Evolutionary conservation across 2,797 vertebrate species (phyloP), one percentile per base, ranked within the genome.

Genomic region (Aulostomus chinensis): DNA sequence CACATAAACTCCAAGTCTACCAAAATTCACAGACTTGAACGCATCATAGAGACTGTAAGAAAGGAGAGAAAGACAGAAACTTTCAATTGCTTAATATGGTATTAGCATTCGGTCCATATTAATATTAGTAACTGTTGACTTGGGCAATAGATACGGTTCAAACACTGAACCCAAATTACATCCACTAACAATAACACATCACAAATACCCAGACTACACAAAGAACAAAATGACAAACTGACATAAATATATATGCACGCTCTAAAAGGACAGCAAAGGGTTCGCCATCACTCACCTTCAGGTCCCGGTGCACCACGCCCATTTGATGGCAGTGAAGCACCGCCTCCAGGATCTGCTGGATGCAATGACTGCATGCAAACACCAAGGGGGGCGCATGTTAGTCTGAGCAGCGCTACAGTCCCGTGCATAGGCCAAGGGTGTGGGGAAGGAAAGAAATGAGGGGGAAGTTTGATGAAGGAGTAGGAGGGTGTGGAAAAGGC

Each of bases 311-410:
- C 81, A 98, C 95, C 70, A 98, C 95, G 56, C 95, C 96, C 94
- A 95, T 95, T 85, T 98, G 96, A 92, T 98, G 96, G 87, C 95
- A 97, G 78, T 96, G 96, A 82, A 97, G 94, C 79, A 97, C 95
- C 13, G 96, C 96, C 88, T 98, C 96, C 92, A 97, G 90, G 90
- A 97, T 97, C 93, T 98, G 96, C 94, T 97, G 96, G 92, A 96
- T 97, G 92, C 96, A 98, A 92, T 96, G 96, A 91, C 96, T 98
- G 93, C 56, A 61, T 91, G 93, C 91, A 92, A 93, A 94, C 68
- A 88, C 76, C 86, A 89, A 69, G 76, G 22, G 25, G 72, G 68
- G 74, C 73, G 85, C 71, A 90, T 77, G 88, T 88, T 89, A 87
- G 85, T 87, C 62, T 84, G 61, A 89, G 79, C 80, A 81, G 78